Evolutionary conservation across 2,113 vertebrate genomes (phyloP).

Genomic region (Stictonetta naevosa): DNA sequence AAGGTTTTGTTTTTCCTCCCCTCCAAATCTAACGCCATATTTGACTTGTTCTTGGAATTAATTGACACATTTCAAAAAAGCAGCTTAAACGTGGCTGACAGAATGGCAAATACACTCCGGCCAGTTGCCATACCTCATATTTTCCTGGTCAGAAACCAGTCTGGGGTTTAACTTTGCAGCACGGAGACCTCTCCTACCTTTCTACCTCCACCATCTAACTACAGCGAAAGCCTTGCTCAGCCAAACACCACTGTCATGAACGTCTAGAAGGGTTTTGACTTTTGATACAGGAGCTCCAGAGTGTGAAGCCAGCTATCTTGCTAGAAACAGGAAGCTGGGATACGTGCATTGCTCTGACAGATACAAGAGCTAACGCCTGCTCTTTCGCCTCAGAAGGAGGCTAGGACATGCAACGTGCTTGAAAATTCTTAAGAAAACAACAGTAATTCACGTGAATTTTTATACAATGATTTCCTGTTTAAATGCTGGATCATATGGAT

Average conservation of each 20-base stretch:
- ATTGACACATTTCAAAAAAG: background rate
- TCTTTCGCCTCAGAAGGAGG: background rate
- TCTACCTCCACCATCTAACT: background rate
- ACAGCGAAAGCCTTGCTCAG: background rate
- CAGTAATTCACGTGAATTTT: background rate
- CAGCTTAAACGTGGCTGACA: background rate
- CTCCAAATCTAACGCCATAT: background rate
- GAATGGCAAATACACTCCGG: background rate
- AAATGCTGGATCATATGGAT: background rate
- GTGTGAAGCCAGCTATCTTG: background rate
- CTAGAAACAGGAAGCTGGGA: background rate
- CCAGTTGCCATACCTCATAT: background rate
- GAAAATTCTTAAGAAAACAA: background rate
- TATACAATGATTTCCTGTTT: background rate
- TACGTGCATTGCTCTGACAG: fast-evolving
- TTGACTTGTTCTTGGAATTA: background rate
- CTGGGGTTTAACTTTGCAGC: background rate
- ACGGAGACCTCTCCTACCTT: background rate
- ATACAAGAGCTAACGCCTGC: background rate
- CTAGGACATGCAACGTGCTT: background rate
- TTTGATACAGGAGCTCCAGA: fast-evolving
- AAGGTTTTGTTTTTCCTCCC: background rate
- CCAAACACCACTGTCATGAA: background rate
- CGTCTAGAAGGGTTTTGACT: background rate
- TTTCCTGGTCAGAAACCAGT: background rate